These are phyloP conservation scores for Speoplatyrhinus poulsoni DNA, from an alignment of 2,113 vertebrate species.

Conservation along the genomic window DNA sequence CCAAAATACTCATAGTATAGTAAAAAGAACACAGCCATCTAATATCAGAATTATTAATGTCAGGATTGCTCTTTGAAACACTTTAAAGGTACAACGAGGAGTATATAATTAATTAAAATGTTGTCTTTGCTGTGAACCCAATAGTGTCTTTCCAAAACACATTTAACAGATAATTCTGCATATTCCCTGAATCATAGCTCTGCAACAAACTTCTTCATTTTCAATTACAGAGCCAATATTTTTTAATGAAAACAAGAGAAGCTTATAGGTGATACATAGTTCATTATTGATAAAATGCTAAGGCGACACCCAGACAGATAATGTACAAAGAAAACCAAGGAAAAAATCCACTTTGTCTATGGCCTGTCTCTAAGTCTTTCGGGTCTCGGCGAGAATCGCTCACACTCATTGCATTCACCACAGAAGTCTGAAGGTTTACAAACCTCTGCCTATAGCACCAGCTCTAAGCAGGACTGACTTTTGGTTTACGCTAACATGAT, in stretches of 20 bases:
- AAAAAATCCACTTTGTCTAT: too few relatives aligned
- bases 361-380: too few relatives aligned
- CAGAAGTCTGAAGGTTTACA: conserved; percentile 12
- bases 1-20: neutral
- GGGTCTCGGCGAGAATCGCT: neutral
- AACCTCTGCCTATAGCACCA: neutral
- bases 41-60: neutral
- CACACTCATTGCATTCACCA: neutral
- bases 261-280: too few relatives aligned
- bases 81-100: too few relatives aligned
- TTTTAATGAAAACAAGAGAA: neutral
- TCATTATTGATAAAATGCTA: too few relatives aligned
- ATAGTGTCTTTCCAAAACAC: neutral
- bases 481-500: conserved; percentile 35
- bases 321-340: neutral
- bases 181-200: neutral
- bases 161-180: neutral
- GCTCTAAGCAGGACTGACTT: conserved; percentile 27
- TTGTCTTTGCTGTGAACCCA: neutral
- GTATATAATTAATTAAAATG: neutral
- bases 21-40: neutral
- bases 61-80: neutral
- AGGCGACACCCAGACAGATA: neutral
- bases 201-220: neutral
- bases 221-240: neutral